These are phyloP conservation scores for Drosophila ironensis DNA, from an alignment of 1,140 invertebrate genomes.

Conservation along the genomic window DNA sequence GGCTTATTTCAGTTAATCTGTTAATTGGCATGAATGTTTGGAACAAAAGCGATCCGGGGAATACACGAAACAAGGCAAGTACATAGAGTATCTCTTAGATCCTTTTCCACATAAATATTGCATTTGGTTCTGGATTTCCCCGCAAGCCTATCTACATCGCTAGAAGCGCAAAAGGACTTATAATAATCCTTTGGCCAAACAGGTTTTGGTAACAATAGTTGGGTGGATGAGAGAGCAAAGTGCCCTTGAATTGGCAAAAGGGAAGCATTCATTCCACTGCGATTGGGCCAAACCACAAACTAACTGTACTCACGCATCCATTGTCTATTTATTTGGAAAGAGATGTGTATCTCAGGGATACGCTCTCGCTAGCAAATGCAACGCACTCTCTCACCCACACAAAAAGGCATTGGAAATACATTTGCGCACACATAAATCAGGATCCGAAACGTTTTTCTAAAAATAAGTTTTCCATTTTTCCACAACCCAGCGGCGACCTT, in stretches of 20 bases:
- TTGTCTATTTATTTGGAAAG: not conserved
- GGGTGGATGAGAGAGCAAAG: slow-evolving; percentile 11
- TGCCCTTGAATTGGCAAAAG: slow-evolving; percentile 47
- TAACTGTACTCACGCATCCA: slow-evolving; percentile 51
- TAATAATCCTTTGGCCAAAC: slow-evolving; percentile 66
- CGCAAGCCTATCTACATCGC: slow-evolving; percentile 3
- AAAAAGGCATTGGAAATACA: slow-evolving; percentile 22
- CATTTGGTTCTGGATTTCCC: slow-evolving; percentile 29
- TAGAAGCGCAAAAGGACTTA: not conserved
- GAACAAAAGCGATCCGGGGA: not conserved
- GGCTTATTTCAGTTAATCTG: slow-evolving; percentile 21
- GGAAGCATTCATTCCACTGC: slow-evolving; percentile 2
- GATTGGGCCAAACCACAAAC: slow-evolving; percentile 64
- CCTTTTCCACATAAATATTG: slow-evolving; percentile 3
- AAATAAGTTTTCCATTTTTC: slow-evolving; percentile 65
- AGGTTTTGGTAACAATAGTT: slow-evolving; percentile 48
- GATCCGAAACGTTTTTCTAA: slow-evolving; percentile 57
- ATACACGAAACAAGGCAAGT: slow-evolving; percentile 7
- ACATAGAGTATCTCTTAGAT: not conserved
- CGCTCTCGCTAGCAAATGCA: not conserved
- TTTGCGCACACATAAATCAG: slow-evolving; percentile 50
- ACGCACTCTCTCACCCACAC: slow-evolving; percentile 34
- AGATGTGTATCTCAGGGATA: slow-evolving; percentile 15
- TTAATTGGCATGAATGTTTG: slow-evolving; percentile 16
- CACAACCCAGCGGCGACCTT: too few relatives aligned